Base-by-base conservation (phyloP, 2,888 invertebrate species). In the Netelia virgata region DNA sequence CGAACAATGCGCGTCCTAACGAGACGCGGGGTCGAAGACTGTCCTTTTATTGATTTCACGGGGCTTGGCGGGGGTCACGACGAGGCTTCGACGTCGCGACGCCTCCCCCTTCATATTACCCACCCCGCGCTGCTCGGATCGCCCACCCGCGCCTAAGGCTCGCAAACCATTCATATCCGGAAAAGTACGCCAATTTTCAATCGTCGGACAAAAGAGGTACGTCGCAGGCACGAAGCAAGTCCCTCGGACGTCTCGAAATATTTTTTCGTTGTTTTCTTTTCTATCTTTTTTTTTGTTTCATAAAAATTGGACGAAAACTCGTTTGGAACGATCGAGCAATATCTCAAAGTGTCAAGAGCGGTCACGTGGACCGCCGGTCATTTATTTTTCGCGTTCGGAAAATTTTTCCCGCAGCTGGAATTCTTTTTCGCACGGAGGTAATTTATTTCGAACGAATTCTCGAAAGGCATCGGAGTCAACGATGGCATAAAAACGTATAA, bases 1-100 rank as follows among this genome's bases (percentile, higher is more conserved):
- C 87, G 90, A 90, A 91, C 91, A 91, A 91, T 91, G 90, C 90
- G 88, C 90, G 88, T 89, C 86, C 88, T 90, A 90, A 90, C 90
- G 90, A 90, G 89, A 88, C 87, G 88, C 85, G 88, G 89, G 89
- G 89, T 89, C 89, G 90, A 91, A 91, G 88, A 89, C 89, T 90
- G 90, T 89, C 90, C 87, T 91, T 90, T 90, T 90, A 91, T 90
- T 89, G 89, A 90, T 91, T 88, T 87, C 88, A 87, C 82, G 85
- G 82, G 82, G 86, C 80, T 84, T 85, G 84, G 88, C 86, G 87
- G 85, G 86, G 86, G 87, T 86, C 82, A 87, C 86, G 86, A 87
- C 86, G 85, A 84, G 86, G 87, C 86, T 87, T 87, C 82, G 78
- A 85, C 84, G 84, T 81, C 85, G 84, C 88, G 86, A 86, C 85